phyloP scores from a whole-genome alignment of 2,797 vertebrate species.

The Cichlasoma orientale region DNA sequence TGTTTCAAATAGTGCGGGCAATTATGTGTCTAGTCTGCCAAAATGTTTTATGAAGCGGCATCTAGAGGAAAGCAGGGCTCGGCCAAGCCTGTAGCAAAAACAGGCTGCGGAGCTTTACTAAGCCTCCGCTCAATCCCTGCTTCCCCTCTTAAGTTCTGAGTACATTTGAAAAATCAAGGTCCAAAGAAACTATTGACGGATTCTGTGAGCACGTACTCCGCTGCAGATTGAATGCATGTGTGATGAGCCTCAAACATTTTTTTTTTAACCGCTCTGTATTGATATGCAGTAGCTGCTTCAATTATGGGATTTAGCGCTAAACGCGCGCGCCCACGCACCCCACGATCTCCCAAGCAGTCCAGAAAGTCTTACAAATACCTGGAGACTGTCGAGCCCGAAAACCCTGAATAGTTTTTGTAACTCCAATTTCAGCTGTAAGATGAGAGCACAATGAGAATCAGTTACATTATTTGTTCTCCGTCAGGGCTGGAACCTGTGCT shows the following conservation, averaged over 20 bases:
- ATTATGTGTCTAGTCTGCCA: conserved; percentile 28
- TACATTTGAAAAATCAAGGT: conserved; percentile 32
- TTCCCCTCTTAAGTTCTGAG: conserved; percentile 39
- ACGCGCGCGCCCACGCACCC: too few species aligned
- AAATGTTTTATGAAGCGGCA: conserved; percentile 29
- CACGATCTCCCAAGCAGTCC: neutral
- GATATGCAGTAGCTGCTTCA: neutral
- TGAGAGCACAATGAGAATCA: neutral
- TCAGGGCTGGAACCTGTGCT: conserved; percentile 5
- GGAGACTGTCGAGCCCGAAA: neutral
- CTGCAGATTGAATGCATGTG: neutral
- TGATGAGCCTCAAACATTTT: neutral
- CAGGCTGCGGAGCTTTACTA: conserved; percentile 31
- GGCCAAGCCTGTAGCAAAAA: conserved; percentile 32
- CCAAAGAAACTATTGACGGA: conserved; percentile 31
- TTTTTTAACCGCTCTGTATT: neutral
- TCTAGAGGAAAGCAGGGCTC: conserved; percentile 43
- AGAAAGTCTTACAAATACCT: neutral
- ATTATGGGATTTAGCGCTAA: neutral
- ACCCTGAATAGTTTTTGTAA: conserved; percentile 10
- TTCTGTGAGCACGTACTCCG: neutral
- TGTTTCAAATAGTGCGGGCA: neutral
- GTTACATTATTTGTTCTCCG: neutral
- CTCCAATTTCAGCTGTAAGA: conserved; percentile 8
- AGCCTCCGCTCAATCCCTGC: conserved; percentile 40